Base-by-base conservation (phyloP, 2,113 vertebrate species). In the Ageneiosus marmoratus region DNA sequence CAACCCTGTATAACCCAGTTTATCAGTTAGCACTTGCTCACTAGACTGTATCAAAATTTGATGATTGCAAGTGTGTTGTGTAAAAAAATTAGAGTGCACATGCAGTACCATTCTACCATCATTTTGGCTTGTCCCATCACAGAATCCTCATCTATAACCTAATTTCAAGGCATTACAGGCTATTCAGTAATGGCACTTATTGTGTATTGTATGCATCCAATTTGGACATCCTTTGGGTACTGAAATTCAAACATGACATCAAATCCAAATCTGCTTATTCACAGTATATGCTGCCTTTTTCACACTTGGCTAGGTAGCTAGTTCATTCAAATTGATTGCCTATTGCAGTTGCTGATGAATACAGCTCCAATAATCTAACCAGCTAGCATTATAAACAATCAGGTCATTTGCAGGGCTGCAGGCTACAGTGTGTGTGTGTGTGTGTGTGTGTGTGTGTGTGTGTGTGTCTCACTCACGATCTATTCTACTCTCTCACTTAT, bases 21-120 rank as follows among this genome's bases (percentile, higher is more conserved):
- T 53, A 82, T 86, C 75, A 72, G 73, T 55, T 50, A 83, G n/a
- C 16, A 11, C 67, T 76, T 74, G 79, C 46, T 79, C 84, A 77
- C 12, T 24, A 82, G 58, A 69, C 84, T 79, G 20, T 78, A 62
- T 67, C 44, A 82, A 76, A 65, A 77, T 79, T 9, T 41, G 48
- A 62, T 77, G 51, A 24, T 24, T 79, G 44, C 76, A 85, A 48
- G n/a, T 78, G 29, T 75, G 34, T 70, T 60, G 34, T 34, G 58
- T 62, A 46, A 50, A 55, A 51, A 24, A 34, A 62, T 55, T 13
- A 34, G n/a, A 4, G 11, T 69, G 56, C 27, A 4, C 41, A 34
- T 67, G 13, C 48, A 67, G 29, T 56, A 24, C 18, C 6, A 22
- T 50, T 34, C 8, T 10, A 20, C 37, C 10, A 13, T 27, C 37